Evolutionary conservation across 2,797 vertebrate species (phyloP), one percentile per base, ranked within the genome.

Genomic region (Miichthys miiuy): DNA sequence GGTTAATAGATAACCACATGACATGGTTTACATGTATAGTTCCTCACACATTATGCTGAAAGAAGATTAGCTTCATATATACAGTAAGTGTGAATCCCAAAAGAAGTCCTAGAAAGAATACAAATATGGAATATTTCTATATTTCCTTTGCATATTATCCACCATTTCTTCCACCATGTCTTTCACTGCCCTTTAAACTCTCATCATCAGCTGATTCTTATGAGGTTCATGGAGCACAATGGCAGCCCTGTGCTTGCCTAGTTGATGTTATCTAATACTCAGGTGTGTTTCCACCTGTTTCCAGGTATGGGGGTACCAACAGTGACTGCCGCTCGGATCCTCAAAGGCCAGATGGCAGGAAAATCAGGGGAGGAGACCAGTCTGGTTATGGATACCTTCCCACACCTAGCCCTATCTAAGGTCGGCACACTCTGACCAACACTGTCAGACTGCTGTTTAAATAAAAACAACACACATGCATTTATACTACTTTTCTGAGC

Each of bases 301-400:
- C 25, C 80, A 96, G 96, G 95, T 54, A 96, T 96, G 96, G 96
- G 96, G 46, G 2, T 96, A 6, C 14, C 95, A 5, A 96, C 96
- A 17, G 91, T 96, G 73, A 96, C 95, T 1, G 96, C 96, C n/a
- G 76, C 95, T 1, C 91, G 95, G 55, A 96, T 96, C 78, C 90
- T 96, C 47, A 96, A 96, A 89, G 96, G 96, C 5, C 96, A 96
- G 81, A 5, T 94, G 67, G 76, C 72, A 0, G 85, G 81, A 12
- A n/a, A 79, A 20, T 85, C 79, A 3, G 96, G 96, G 42, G 96
- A 96, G 85, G 96, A 96, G 70, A 91, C 74, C 9, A 89, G 87
- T 51, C 84, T 96, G 67, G 81, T 92, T 67, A 96, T 96, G 96
- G 96, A 96, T 72, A 95, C 88, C 4, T 96, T 96, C 68, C 94